Base-by-base conservation (phyloP, 2,797 vertebrate species). In the Percopsis omiscomaycus region DNA sequence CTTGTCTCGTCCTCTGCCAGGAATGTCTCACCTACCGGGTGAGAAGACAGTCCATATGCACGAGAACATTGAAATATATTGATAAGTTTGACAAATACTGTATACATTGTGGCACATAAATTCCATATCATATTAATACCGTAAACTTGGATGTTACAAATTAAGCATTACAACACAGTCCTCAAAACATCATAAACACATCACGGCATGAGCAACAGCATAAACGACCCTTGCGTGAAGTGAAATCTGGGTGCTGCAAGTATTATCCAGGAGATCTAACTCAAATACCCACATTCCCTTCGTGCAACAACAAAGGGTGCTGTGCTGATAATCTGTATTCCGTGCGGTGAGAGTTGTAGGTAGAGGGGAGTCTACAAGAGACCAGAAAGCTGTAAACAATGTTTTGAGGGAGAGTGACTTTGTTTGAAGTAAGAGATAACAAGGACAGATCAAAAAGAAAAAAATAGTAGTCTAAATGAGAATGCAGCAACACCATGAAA, bases 281-380 rank as follows among this genome's bases (percentile, higher is more conserved):
- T 83, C 81, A 93, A 91, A 92, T 93, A 93, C 92, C 93, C 89
- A 12, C 77, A 93, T 93, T 71, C 61, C 80, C 82, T 68, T 74
- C 69, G 58, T 74, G 75, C 77, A 82, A 85, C 87, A 91, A 92
- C 91, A 92, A 92, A 93, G 85, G 73, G 73, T 64, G 86, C 68
- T 73, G 76, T 55, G 73, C 74, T 73, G 88, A 84, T 90, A 82
- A 90, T 92, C 89, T 89, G 77, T 66, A 88, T 93, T 83, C 82
- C 86, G 80, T 92, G 92, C 90, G 70, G 78, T 66, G 79, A 81
- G 81, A 79, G 81, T 64, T 44, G 82, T 74, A 80, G 77, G 69
- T 64, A 61, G 68, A 69, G 54, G 78, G 56, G 55, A 60, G 80
- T 69, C 68, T 30, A 28, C 81, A 80, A 82, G 67, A 66, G 75